phyloP scores from a whole-genome alignment of 2,888 invertebrate species.

The Dyspetes luteomarginatus region DNA sequence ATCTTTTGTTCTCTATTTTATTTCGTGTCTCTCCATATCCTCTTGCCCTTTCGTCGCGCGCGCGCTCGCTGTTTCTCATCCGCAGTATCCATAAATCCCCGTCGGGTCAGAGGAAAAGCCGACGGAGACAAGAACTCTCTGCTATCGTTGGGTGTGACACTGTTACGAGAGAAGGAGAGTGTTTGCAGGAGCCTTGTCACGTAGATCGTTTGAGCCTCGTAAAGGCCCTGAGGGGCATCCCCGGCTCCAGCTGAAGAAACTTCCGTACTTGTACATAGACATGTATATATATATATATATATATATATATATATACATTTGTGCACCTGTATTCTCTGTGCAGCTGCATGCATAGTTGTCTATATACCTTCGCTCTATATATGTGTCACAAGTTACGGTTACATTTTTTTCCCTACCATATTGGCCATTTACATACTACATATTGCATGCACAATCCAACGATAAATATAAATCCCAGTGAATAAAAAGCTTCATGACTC shows the following conservation, averaged over 20 bases:
- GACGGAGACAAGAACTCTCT: slow-evolving; percentile 43
- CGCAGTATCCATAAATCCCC: slow-evolving; percentile 45
- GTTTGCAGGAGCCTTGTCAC: slow-evolving; percentile 61
- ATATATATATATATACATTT: too few relatives aligned
- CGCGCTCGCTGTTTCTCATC: neutral
- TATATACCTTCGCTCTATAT: neutral
- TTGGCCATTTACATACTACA: neutral
- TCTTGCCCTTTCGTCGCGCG: slow-evolving; percentile 11
- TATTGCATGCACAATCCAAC: slow-evolving; percentile 12
- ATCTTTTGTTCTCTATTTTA: neutral
- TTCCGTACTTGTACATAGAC: neutral
- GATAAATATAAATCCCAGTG: neutral
- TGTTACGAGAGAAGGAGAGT: slow-evolving; percentile 33
- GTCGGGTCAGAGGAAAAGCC: slow-evolving; percentile 10
- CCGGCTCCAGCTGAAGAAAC: slow-evolving; percentile 16
- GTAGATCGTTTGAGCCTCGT: slow-evolving; percentile 63
- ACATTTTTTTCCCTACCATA: slow-evolving; percentile 10
- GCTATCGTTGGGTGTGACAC: slow-evolving; percentile 31
- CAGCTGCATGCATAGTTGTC: neutral
- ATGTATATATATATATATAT: neutral
- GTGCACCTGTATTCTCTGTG: neutral
- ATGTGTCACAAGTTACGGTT: slow-evolving; percentile 9
- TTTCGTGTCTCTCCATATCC: neutral
- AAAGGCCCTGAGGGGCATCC: slow-evolving; percentile 46
- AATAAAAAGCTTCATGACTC: neutral